These are phyloP conservation scores for Patella caerulea DNA, from an alignment of 2,888 invertebrate genomes.

Conservation along the genomic window DNA sequence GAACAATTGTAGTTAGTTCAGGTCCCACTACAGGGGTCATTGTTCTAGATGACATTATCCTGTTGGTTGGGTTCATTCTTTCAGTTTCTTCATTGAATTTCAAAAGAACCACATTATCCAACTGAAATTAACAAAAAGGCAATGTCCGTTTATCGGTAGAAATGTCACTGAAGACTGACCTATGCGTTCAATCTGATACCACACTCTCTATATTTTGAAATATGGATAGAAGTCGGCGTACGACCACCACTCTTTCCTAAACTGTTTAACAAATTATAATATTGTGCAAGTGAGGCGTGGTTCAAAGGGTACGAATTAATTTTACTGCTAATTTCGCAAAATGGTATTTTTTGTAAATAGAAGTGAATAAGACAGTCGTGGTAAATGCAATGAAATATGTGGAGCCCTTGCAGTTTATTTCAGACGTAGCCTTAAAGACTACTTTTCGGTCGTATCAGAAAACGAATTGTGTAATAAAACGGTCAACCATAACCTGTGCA, in stretches of 20 bases:
- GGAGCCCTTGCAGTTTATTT: background rate
- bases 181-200: too few relatives aligned
- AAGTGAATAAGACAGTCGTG: background rate
- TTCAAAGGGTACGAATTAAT: too few relatives aligned
- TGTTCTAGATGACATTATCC: slow-evolving; percentile 39
- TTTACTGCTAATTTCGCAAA: too few relatives aligned
- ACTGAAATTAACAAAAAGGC: slow-evolving; percentile 24
- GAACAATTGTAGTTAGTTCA: slow-evolving; percentile 35
- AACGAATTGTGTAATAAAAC: background rate
- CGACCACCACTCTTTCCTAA: too few relatives aligned
- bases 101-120: slow-evolving; percentile 34
- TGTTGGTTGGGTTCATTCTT: slow-evolving; percentile 37
- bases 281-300: too few relatives aligned
- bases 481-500: background rate
- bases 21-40: slow-evolving; percentile 38
- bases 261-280: too few relatives aligned
- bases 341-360: too few relatives aligned
- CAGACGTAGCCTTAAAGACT: background rate
- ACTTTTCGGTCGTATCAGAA: background rate
- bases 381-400: background rate
- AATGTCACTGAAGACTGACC: too few relatives aligned
- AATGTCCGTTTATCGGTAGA: background rate
- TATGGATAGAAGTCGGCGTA: too few relatives aligned
- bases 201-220: too few relatives aligned
- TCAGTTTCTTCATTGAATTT: slow-evolving; percentile 47